Evolutionary conservation across 1,140 invertebrate species (phyloP).

Genomic region (Cotesia vestalis): DNA sequence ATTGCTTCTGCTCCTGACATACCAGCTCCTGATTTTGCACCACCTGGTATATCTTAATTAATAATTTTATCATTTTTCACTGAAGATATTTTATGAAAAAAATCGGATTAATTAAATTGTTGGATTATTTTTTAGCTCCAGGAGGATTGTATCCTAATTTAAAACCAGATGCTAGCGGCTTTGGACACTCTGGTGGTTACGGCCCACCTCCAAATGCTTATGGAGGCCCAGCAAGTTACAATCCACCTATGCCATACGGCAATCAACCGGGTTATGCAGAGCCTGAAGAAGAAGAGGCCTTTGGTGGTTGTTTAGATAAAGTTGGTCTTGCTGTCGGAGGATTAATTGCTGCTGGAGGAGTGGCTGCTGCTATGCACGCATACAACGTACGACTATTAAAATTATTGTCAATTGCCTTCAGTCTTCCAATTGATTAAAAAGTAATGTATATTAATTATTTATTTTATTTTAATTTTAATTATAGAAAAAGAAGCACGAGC

Average conservation of each 20-base stretch:
- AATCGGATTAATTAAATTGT: not conserved
- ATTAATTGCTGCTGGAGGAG: constrained; percentile 60
- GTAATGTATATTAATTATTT: not conserved
- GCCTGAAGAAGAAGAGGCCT: constrained; percentile 53
- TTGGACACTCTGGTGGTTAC: constrained; percentile 29
- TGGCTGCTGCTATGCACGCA: constrained; percentile 59
- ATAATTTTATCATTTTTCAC: constrained; percentile 9
- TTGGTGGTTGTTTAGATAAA: constrained; percentile 56
- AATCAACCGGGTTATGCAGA: constrained; percentile 49
- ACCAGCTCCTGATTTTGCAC: constrained; percentile 54
- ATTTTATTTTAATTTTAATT: constrained; percentile 24
- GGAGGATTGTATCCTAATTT: constrained; percentile 57
- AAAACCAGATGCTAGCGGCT: constrained; percentile 44
- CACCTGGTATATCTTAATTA: constrained; percentile 51
- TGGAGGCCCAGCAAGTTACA: constrained; percentile 38
- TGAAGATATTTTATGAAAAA: not conserved
- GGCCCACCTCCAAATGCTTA: constrained; percentile 38
- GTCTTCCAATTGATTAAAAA: not conserved
- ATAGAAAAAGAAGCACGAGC: constrained; percentile 57
- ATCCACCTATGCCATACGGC: constrained; percentile 43
- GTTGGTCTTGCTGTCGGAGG: constrained; percentile 60
- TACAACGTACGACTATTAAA: constrained; percentile 47
- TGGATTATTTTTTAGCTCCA: constrained; percentile 41
- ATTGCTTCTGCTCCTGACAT: constrained; percentile 42
- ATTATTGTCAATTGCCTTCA: not conserved